A percentile compares a stretch with the other conserved stretches of the same genome.
phyloP scores from a whole-genome alignment of 2,888 invertebrate genomes.

The Ichneumoninae sp. region DNA sequence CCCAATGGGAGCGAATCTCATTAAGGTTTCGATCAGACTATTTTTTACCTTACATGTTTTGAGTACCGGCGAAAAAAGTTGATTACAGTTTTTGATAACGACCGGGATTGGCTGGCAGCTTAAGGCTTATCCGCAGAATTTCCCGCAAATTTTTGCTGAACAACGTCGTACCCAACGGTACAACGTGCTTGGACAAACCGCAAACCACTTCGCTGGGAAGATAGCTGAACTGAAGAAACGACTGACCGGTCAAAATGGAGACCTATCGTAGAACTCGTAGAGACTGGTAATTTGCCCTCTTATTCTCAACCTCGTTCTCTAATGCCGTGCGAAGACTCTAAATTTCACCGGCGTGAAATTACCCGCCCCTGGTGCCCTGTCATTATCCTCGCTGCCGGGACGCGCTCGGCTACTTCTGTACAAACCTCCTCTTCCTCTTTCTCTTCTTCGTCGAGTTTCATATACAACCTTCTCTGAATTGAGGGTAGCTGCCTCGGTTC shows the following conservation, averaged over 20 bases:
- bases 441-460: conserved; percentile 8
- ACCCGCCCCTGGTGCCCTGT: conserved; percentile 66
- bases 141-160: background rate
- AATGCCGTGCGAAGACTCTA: conserved; percentile 67
- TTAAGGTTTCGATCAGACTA: too few relatives aligned
- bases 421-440: conserved; percentile 3
- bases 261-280: conserved; percentile 50
- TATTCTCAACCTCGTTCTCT: conserved; percentile 56
- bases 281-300: conserved; percentile 29
- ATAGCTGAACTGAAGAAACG: conserved; percentile 2
- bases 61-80: too few relatives aligned
- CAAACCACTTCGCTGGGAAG: conserved; percentile 27
- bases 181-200: conserved; percentile 1
- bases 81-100: background rate
- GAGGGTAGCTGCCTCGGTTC: conserved; percentile 64
- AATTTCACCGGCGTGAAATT: conserved; percentile 72
- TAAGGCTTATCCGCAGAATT: background rate
- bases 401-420: conserved; percentile 27
- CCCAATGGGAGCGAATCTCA: too few relatives aligned
- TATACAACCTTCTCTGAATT: conserved; percentile 52
- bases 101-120: background rate
- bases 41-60: too few relatives aligned
- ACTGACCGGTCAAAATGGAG: conserved; percentile 19
- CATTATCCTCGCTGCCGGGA: conserved; percentile 65
- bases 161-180: background rate